Base-by-base conservation (phyloP, 2,888 invertebrate genomes). In the Drosophila subsilvestris region DNA sequence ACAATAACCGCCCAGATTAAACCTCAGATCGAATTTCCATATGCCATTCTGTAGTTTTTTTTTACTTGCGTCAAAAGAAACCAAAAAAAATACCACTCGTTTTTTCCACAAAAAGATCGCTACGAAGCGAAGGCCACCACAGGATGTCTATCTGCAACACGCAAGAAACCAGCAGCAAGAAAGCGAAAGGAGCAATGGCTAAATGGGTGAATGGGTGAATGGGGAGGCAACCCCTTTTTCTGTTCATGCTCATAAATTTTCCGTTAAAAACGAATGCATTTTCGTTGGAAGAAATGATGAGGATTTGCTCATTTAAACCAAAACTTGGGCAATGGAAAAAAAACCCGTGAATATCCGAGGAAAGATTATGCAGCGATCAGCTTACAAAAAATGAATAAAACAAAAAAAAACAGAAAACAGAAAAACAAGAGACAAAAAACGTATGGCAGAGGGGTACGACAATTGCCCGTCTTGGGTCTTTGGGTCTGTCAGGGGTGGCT, bases 211-310 rank as follows among this genome's bases (percentile, higher is more conserved):
- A 20, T 20, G 20, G 20, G 20, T 4, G 0, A 22, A 22, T 22
- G 22, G 22, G 37, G 37, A 2, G 63, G 65, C 37, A 49, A 56
- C 63, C 71, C 62, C 18, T 29, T 45, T 12, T 25, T 9, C 6
- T 20, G 17, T 55, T 58, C 53, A 54, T 10, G 14, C 53, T 57
- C 86, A 86, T 86, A 88, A 86, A 86, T 86, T 88, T 86, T 83
- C 85, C 81, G 88, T 88, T 88, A 85, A 86, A 88, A 85, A 84
- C 74, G 67, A 77, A 76, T 77, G 79, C 80, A 83, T 79, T 79
- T 79, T 51, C 25, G 55, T 22, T 44, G 49, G 56, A n/a, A 2
- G 7, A 14, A 37, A 37, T 0, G n/a, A 2, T 7, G 37, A 37
- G 37, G 74, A 74, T 76, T 81, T 81, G 88, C 83, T 85, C 87